Evolutionary conservation across 2,888 invertebrate species (phyloP).

Genomic region (Tenthredo livida): DNA sequence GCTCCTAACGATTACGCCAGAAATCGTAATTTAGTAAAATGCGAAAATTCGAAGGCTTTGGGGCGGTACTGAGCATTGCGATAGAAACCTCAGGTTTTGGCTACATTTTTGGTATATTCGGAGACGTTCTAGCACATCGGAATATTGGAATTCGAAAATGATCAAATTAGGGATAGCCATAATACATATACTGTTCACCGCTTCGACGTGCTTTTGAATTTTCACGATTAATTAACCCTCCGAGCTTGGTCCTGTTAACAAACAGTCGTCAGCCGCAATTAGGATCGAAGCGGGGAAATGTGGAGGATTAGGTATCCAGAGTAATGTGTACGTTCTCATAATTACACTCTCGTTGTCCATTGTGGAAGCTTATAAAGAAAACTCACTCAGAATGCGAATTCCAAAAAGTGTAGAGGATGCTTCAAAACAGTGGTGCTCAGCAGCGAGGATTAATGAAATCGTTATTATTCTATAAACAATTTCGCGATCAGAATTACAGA

Average conservation of each 20-base stretch:
- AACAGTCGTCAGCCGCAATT: slow-evolving; percentile 27
- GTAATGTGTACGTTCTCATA: neutral
- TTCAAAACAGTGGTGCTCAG: neutral
- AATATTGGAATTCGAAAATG: no score
- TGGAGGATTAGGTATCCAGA: neutral
- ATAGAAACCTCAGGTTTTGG: no score
- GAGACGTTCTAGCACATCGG: no score
- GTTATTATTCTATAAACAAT: neutral
- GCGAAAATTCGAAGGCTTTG: no score
- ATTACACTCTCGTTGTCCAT: neutral
- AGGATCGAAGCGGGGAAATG: neutral
- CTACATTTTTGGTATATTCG: neutral
- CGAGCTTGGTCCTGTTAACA: neutral
- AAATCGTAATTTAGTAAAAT: no score
- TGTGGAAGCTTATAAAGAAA: neutral
- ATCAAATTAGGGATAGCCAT: no score
- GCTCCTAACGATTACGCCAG: no score
- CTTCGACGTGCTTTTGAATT: slow-evolving; percentile 23
- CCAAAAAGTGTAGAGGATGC: neutral
- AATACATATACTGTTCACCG: neutral
- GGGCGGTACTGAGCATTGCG: no score
- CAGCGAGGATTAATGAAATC: neutral
- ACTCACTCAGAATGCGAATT: neutral
- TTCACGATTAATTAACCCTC: slow-evolving; percentile 19
- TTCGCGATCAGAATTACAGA: neutral